Base-by-base conservation (phyloP, 2,113 vertebrate genomes). In the Cromileptes altivelis region DNA sequence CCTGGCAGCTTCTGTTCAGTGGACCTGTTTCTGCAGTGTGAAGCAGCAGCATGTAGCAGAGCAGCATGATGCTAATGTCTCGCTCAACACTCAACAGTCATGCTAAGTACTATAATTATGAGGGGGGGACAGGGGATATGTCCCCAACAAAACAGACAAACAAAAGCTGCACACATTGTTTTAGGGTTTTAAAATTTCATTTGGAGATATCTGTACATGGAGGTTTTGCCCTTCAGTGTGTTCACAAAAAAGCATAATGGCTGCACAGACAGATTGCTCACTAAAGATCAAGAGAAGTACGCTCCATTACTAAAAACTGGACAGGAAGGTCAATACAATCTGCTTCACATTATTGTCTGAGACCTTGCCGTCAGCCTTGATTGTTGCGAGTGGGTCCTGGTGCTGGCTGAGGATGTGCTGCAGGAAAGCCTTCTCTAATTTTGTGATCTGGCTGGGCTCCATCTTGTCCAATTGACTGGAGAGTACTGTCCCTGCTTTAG, bases 371-470 rank as follows among this genome's bases (percentile, higher is more conserved):
- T 99, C 98, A 0, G 92, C 57, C 96, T 98, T 99, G 93, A 99
- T 99, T 0, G 89, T 94, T 23, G 93, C 50, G 13, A 99, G 95
- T 42, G 99, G 94, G 0, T 96, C 93, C 89, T 99, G 97, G 63
- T 99, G 98, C 72, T 98, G 97, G 92, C 97, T 98, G 75, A 96
- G 88, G 3, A 99, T 75, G 7, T 99, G 98, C 62, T 97, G 95
- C 52, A 99, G 94, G 95, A 99, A 99, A 88, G 97, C 96, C 18
- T 91, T 97, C 95, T 99, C 98, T 12, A 99, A 99, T 89, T 94
- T 97, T 3, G 98, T 99, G 92, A 99, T 99, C 92, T 99, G 99
- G 95, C 96, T 97, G 82, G 98, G 98, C 82, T 99, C 98, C 95
- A 99, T 92, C 83, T 99, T 99, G 95, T 99, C 98, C 92, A 99